Evolutionary conservation across 2,113 vertebrate genomes (phyloP).

Genomic region (human): GRCh38 chr18:28763001-28763500

Average conservation of each 20-base stretch:
- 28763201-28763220: constrained; percentile 38
- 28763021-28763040: background rate
- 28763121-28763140: background rate
- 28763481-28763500: background rate
- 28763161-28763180: background rate
- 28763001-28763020: background rate
- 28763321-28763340: constrained; percentile 32
- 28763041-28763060: constrained; percentile 29
- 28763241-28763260: background rate
- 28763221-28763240: background rate
- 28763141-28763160: background rate
- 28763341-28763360: background rate
- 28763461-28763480: background rate
- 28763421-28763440: background rate
- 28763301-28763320: constrained; percentile 42
- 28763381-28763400: constrained; percentile 38
- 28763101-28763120: background rate
- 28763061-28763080: background rate
- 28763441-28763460: background rate
- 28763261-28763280: constrained; percentile 45
- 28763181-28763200: background rate
- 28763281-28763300: background rate
- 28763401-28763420: background rate
- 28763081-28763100: constrained; percentile 11
- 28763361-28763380: background rate